Percentiles rank a stretch among this genome's conserved stretches.
phyloP scores from a whole-genome alignment of 2,888 invertebrate species.

The Sarcophaga carnaria region DNA sequence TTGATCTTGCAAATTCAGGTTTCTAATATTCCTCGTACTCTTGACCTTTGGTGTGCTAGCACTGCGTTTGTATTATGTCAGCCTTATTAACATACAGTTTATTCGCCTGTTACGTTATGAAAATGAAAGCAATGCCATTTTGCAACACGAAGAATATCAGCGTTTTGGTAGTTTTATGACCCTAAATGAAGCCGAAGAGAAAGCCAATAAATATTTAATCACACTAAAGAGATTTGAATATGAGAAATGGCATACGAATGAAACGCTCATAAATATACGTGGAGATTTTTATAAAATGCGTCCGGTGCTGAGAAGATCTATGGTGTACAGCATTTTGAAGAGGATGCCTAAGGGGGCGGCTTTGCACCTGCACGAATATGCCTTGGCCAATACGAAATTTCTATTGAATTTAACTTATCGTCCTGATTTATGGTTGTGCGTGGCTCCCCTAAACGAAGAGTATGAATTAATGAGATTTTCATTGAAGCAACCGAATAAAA shows the following conservation, averaged over 20 bases:
- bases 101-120: neutral
- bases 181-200: conserved; percentile 82
- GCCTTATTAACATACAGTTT: neutral
- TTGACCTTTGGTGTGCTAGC: neutral
- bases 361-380: conserved; percentile 86
- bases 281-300: conserved; percentile 62
- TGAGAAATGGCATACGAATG: conserved; percentile 82
- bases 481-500: conserved; percentile 6
- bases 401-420: conserved; percentile 82
- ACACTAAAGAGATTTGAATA: conserved; percentile 83
- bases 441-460: conserved; percentile 26
- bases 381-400: conserved; percentile 84
- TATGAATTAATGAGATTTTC: conserved; percentile 72
- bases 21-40: neutral
- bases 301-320: conserved; percentile 78
- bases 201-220: conserved; percentile 84
- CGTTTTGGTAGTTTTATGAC: conserved; percentile 63
- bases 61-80: neutral
- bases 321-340: conserved; percentile 85
- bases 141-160: neutral
- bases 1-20: conserved; percentile 69
- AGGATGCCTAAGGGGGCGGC: conserved; percentile 89
- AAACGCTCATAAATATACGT: conserved; percentile 71
- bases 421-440: conserved; percentile 72
- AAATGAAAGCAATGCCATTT: neutral